Conservation (phyloP, 1,140 invertebrate genomes). For the Drosophila dunni region DNA sequence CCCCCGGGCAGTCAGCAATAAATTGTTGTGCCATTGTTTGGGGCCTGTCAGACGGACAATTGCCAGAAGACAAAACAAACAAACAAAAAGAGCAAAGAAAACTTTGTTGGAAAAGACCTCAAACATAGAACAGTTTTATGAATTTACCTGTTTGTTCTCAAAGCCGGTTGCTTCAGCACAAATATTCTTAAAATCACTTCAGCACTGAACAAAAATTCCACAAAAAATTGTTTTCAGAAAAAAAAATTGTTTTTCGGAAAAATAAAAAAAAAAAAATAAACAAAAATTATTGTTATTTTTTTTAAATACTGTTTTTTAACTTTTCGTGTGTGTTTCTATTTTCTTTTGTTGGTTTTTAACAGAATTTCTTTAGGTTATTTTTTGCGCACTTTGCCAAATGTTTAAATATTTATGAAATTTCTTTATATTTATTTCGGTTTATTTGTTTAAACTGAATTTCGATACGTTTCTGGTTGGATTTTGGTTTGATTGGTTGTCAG, state of each 20-base stretch:
- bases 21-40: conserved; percentile 31
- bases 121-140: conserved; percentile 14
- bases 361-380: not conserved
- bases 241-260: not conserved
- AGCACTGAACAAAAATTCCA: conserved; percentile 9
- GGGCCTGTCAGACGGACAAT: conserved; percentile 7
- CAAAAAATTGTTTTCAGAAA: conserved; percentile 6
- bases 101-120: not conserved
- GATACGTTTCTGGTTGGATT: not conserved
- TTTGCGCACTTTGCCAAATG: conserved; percentile 22
- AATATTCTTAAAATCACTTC: conserved; percentile 3
- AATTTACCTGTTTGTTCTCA: conserved; percentile 8
- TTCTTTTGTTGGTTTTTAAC: conserved; percentile 8
- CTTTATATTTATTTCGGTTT: conserved; percentile 22
- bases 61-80: not conserved
- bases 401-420: conserved; percentile 15
- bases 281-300: not conserved
- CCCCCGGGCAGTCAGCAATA: conserved; percentile 23
- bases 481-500: conserved; percentile 18
- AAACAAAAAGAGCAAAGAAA: too few species aligned
- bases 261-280: not conserved
- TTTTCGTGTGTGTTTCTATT: not conserved
- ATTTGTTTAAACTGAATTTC: conserved; percentile 12
- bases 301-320: conserved; percentile 1
- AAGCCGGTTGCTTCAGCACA: not conserved